phyloP scores from a whole-genome alignment of 2,797 vertebrate species.

The Sitta carolinensis region DNA sequence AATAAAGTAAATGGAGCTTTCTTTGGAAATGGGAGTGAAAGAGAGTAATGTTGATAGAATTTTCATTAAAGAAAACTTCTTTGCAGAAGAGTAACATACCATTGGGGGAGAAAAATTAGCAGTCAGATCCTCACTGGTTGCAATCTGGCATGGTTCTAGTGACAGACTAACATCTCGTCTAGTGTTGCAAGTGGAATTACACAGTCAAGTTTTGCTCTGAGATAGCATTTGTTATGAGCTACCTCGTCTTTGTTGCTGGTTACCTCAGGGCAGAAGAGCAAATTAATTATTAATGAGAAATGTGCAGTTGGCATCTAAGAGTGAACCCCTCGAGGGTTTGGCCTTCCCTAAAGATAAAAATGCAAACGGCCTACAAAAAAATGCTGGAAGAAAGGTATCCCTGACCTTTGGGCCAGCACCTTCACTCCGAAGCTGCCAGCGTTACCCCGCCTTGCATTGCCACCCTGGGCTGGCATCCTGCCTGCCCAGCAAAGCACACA shows the following conservation, averaged over 20 bases:
- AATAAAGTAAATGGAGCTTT: too few relatives aligned
- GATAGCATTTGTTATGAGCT: neutral
- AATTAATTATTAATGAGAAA: conserved; percentile 1
- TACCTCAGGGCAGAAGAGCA: neutral
- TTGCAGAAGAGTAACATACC: neutral
- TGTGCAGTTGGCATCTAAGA: neutral
- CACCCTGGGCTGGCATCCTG: neutral
- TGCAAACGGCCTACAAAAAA: neutral
- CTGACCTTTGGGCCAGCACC: neutral
- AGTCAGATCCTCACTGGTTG: conserved; percentile 29
- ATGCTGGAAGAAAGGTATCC: neutral
- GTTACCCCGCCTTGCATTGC: neutral
- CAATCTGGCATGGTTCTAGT: conserved; percentile 1
- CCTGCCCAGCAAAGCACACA: neutral
- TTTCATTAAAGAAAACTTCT: too few relatives aligned
- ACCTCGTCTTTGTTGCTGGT: neutral
- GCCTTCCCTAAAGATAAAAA: neutral
- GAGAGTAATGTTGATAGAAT: too few relatives aligned
- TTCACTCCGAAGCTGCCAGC: rapidly evolving
- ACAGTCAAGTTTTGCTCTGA: neutral
- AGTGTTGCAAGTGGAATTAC: neutral
- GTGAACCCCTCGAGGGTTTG: neutral
- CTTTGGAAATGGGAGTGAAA: too few relatives aligned
- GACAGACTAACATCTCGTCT: conserved; percentile 7
- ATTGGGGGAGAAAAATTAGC: conserved; percentile 33